Evolutionary conservation across 2,888 invertebrate species (phyloP).

Genomic region (Dermolepida albohirtum): DNA sequence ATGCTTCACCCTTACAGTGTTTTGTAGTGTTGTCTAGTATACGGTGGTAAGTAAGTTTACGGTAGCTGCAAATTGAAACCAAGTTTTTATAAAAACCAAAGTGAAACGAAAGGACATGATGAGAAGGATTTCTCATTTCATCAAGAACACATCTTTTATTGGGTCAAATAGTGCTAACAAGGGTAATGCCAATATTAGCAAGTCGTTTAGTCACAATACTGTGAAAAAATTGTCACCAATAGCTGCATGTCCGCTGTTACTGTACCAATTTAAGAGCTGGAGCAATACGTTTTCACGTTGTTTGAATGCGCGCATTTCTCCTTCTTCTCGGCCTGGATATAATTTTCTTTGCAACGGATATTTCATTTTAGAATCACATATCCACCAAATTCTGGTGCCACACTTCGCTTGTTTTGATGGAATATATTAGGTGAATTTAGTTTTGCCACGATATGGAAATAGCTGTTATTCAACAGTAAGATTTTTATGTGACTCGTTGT

Average conservation of each 20-base stretch:
- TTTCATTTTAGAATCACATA: no score
- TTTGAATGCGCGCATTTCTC: slow-evolving; percentile 11
- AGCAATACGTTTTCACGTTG: slow-evolving; percentile 18
- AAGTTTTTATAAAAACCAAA: no score
- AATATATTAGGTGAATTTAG: slow-evolving; percentile 53
- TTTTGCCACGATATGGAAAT: slow-evolving; percentile 52
- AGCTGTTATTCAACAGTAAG: no score
- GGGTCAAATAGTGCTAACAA: slow-evolving; percentile 14
- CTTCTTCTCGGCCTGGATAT: slow-evolving; percentile 49
- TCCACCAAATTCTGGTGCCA: slow-evolving; percentile 54
- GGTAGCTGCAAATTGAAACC: no score
- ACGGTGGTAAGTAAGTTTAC: no score
- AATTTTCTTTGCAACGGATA: slow-evolving; percentile 51
- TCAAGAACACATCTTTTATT: no score
- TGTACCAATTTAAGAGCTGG: slow-evolving; percentile 3
- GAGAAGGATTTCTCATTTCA: no score
- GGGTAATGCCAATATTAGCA: background rate
- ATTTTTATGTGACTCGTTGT: slow-evolving; percentile 53
- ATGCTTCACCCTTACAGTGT: no score
- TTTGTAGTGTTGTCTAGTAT: no score
- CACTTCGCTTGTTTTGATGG: slow-evolving; percentile 53
- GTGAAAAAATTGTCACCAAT: slow-evolving; percentile 29
- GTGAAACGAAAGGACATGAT: no score
- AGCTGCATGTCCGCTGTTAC: slow-evolving; percentile 17
- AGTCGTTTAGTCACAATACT: slow-evolving; percentile 10